These are phyloP conservation scores for Volucella inanis DNA, from an alignment of 2,888 invertebrate genomes.

Conservation along the genomic window DNA sequence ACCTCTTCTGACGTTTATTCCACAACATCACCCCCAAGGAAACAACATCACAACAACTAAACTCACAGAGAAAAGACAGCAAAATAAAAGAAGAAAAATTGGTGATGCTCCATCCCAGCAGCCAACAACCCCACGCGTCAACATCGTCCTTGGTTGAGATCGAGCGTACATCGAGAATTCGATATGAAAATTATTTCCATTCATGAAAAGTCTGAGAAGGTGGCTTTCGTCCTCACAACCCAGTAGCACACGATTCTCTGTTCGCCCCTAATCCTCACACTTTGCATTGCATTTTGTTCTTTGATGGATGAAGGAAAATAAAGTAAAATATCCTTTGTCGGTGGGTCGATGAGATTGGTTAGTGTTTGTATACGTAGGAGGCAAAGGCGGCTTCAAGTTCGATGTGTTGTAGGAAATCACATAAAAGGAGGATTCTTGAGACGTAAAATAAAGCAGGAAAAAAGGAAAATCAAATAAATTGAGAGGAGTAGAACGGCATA, in stretches of 20 bases:
- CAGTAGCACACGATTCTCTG: neutral
- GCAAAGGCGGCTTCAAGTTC: slow-evolving; percentile 36
- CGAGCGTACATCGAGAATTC: slow-evolving; percentile 60
- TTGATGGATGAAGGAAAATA: slow-evolving; percentile 73
- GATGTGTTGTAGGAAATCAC: slow-evolving; percentile 52
- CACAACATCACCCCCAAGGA: slow-evolving; percentile 64
- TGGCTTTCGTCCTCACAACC: slow-evolving; percentile 48
- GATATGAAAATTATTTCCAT: slow-evolving; percentile 72
- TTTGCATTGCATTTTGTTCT: slow-evolving; percentile 60
- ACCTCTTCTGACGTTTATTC: slow-evolving; percentile 64
- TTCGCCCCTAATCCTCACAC: slow-evolving; percentile 15
- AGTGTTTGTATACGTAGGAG: slow-evolving; percentile 36
- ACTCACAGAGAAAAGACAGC: slow-evolving; percentile 11
- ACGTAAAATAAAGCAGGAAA: slow-evolving; percentile 24
- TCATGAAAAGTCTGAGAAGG: slow-evolving; percentile 66
- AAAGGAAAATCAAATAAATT: slow-evolving; percentile 49
- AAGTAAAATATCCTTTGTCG: slow-evolving; percentile 60
- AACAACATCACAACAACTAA: slow-evolving; percentile 49
- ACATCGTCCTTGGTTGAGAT: slow-evolving; percentile 53
- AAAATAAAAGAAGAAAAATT: slow-evolving; percentile 43
- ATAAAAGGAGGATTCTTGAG: slow-evolving; percentile 50
- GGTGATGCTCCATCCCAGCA: slow-evolving; percentile 34
- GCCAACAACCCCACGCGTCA: slow-evolving; percentile 2
- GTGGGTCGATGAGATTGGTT: slow-evolving; percentile 15
- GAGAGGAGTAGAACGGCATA: slow-evolving; percentile 35